These are phyloP conservation scores for Anodontia alba DNA, from an alignment of 2,888 invertebrate genomes.

Conservation along the genomic window DNA sequence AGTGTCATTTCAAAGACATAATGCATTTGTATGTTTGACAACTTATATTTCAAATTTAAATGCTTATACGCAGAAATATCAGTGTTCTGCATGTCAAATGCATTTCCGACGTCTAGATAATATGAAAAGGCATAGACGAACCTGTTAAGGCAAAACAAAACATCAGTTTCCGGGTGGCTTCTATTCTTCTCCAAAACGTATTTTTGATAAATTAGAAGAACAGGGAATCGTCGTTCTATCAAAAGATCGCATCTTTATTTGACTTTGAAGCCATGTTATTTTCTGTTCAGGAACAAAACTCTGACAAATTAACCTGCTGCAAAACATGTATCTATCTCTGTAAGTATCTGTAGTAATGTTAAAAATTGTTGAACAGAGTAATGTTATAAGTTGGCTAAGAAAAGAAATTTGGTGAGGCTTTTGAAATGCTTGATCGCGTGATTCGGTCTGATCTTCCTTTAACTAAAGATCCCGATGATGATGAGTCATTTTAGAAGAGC, in stretches of 20 bases:
- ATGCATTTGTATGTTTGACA: constrained; percentile 29
- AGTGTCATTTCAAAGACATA: constrained; percentile 5
- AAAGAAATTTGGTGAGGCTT: not conserved
- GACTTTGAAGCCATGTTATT: constrained; percentile 29
- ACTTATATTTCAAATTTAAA: constrained; percentile 26
- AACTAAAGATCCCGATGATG: not conserved
- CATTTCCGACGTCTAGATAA: not conserved
- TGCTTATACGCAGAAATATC: constrained; percentile 17
- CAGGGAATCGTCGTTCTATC: not conserved
- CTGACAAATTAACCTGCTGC: not conserved
- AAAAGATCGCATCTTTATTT: constrained; percentile 21
- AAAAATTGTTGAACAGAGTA: not conserved
- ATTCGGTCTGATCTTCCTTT: not conserved
- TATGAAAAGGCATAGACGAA: not conserved
- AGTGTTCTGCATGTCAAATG: constrained; percentile 10
- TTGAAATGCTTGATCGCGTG: not conserved
- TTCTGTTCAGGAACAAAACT: constrained; percentile 6
- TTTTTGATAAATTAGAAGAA: constrained; percentile 37
- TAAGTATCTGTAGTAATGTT: constrained; percentile 44
- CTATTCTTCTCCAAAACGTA: not conserved
- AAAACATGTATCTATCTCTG: constrained; percentile 32
- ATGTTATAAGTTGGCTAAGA: not conserved
- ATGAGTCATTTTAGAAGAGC: constrained; percentile 12
- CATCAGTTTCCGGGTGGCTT: not conserved
- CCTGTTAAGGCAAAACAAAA: not conserved